Evolutionary conservation across 2,113 vertebrate genomes (phyloP).

Genomic region (Alexandromys fortis): DNA sequence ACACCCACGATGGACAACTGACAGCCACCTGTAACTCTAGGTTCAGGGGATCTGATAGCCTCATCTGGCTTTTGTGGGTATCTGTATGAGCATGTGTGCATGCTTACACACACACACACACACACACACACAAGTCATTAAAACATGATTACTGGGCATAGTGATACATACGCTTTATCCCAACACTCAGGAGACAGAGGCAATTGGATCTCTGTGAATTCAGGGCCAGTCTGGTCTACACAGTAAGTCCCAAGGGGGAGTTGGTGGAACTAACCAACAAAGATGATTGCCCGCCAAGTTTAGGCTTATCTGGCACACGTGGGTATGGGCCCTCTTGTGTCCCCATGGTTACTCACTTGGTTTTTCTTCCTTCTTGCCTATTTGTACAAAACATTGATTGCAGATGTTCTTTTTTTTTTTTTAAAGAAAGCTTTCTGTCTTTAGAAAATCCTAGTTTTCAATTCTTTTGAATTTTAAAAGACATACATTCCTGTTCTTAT

Average conservation of each 20-base stretch:
- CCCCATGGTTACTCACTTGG: neutral
- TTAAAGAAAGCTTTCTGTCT: neutral
- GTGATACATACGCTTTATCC: neutral
- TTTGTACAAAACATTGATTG: constrained; percentile 32
- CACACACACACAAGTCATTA: neutral
- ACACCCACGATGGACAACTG: neutral
- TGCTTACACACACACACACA: neutral
- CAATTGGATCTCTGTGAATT: neutral
- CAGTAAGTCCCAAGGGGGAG: neutral
- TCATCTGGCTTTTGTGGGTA: neutral
- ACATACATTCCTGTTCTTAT: neutral
- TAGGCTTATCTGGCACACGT: neutral
- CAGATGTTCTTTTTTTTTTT: neutral
- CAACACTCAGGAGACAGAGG: neutral
- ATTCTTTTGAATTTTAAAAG: constrained; percentile 47
- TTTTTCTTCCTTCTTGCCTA: neutral
- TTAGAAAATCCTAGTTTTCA: neutral
- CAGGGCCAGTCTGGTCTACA: neutral
- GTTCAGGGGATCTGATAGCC: neutral
- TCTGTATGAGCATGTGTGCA: too few species aligned
- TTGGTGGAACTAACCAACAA: neutral
- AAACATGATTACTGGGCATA: neutral
- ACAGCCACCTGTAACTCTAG: neutral
- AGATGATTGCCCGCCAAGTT: neutral
- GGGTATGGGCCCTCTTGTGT: neutral